Evolutionary conservation across 2,888 invertebrate species (phyloP), one percentile per base, ranked within the genome.

Genomic region (Philhelius pedissequus): DNA sequence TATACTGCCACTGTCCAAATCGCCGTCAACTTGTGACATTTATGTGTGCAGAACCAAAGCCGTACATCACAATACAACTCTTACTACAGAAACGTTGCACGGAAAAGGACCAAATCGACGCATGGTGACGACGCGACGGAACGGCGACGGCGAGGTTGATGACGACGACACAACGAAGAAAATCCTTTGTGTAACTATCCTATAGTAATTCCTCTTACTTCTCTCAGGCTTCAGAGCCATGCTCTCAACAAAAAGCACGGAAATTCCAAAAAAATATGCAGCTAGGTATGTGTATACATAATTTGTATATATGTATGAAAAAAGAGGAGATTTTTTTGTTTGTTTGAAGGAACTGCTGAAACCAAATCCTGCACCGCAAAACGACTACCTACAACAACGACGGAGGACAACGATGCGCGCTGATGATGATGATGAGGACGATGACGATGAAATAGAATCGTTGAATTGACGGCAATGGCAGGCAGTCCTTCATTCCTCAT

Each of bases 1-100:
- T 43, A 20, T 25, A 30, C 45, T 32, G 38, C 58, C 58, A 71
- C 38, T 48, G 45, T 71, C 76, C 73, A 69, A 70, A 78, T 69
- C 68, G 62, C 56, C 74, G 38, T 74, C 74, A 79, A 79, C 74
- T 83, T 79, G 79, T 79, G 83, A 83, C 83, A 83, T 79, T 83
- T 75, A 79, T 83, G 58, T 58, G 58, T 50, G 58, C 38, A 52
- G 25, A 25, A 73, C 35, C 43, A 60, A 15, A 60, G 50, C 32
- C 32, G 38, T 52, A 58, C 52, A n/a, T n/a, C n/a, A 27, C 25
- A 32, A 20, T 11, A 48, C 20, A 48, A 22, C 22, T 22, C 45
- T 48, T n/a, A 43, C 30, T 25, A 20, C 54, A 32, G 15, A 38
- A 40, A 4, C 25, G n/a, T n/a, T 11, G 32, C 9, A 40, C 4